phyloP scores from a whole-genome alignment of 2,113 vertebrate genomes.

The Oxygymnocypris stewartii region DNA sequence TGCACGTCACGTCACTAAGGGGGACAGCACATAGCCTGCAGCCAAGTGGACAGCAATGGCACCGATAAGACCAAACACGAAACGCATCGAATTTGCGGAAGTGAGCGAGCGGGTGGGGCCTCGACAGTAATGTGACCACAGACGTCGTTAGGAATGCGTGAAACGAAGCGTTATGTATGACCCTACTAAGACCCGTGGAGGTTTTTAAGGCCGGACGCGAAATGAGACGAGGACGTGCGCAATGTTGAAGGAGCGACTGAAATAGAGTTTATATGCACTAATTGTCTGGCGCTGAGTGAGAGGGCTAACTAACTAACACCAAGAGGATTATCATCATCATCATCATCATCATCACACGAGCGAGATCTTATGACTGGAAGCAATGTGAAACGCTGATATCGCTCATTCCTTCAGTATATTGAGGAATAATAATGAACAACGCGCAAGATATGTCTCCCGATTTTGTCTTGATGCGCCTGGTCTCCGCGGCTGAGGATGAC shows the following conservation, averaged over 20 bases:
- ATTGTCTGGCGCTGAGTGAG: constrained; percentile 48
- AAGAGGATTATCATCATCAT: constrained; percentile 62
- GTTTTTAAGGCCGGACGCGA: constrained; percentile 33
- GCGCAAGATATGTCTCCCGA: constrained; percentile 80
- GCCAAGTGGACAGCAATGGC: constrained; percentile 35
- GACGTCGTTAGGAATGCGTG: constrained; percentile 59
- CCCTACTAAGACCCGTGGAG: constrained; percentile 60
- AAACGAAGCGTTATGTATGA: constrained; percentile 69
- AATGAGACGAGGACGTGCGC: constrained; percentile 28
- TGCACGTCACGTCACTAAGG: constrained; percentile 10
- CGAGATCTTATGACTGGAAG: constrained; percentile 60
- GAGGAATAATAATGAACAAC: constrained; percentile 79
- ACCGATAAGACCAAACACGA: constrained; percentile 38
- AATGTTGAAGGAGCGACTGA: constrained; percentile 64
- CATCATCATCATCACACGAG: constrained; percentile 59
- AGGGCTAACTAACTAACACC: constrained; percentile 57
- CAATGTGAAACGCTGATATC: constrained; percentile 70
- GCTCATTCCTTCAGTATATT: constrained; percentile 64
- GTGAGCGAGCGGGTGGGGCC: constrained; percentile 74
- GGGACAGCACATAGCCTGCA: constrained; percentile 32
- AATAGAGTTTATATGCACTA: constrained; percentile 56
- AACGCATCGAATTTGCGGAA: constrained; percentile 66
- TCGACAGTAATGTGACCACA: constrained; percentile 67
- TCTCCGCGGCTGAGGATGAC: constrained; percentile 79
- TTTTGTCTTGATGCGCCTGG: constrained; percentile 82